Base-by-base conservation (phyloP, 2,888 invertebrate genomes). In the Cheilosia impressa region DNA sequence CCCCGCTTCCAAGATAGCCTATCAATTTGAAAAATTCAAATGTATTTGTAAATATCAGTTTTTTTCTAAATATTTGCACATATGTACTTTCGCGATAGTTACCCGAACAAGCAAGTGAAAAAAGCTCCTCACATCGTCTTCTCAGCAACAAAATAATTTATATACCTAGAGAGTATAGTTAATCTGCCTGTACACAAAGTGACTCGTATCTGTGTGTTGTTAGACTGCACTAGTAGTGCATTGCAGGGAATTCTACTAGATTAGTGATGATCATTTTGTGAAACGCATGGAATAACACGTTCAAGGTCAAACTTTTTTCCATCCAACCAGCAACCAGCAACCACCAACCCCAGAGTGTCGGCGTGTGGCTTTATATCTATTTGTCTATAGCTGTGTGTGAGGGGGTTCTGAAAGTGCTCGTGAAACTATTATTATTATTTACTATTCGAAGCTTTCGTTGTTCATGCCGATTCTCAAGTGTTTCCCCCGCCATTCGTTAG, bases 271-370 rank as follows among this genome's bases (percentile, higher is more conserved):
- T 83, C 82, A 43, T 60, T 83, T 87, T 85, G 88, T 88, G 89
- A 89, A 90, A 90, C 90, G 89, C 90, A 90, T 89, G 90, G 90
- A 89, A 88, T 89, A 89, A 87, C 87, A 89, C 87, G 87, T 90
- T 90, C 92, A 92, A 92, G 92, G 92, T 92, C 91, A 91, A 90
- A 90, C 90, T 90, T 90, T 90, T 88, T 87, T 88, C 72, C 73
- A 78, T 31, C 65, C 58, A 75, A 53, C 71, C 63, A 47, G 27
- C 27, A 27, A 27, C 71, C 63, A 47, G 27, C 27, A 27, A 27
- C 71, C 63, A 47, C 62, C 78, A 78, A 69, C 87, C 88, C 87
- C 89, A 85, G 81, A 68, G 63, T 60, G 50, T 72, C 73, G 72
- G 82, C 60, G 63, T 63, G 63, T 62, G 41, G 69, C 43, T 69